Conservation (phyloP, 2,797 vertebrate genomes). For the Enteromius radiatus region DNA sequence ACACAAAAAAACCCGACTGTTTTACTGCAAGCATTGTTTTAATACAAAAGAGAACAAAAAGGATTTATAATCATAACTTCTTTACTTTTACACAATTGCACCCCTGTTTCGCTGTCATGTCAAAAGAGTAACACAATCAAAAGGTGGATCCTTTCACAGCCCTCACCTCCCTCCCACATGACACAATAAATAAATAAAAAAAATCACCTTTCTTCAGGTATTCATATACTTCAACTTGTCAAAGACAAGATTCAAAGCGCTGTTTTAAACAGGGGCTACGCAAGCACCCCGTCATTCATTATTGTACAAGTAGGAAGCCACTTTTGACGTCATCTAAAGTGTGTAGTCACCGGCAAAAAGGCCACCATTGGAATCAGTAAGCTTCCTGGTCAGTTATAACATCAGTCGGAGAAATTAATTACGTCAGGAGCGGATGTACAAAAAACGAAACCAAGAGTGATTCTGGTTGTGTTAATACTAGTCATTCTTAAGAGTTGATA, state of each 20-base stretch:
- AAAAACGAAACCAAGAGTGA: slow-evolving; percentile 56
- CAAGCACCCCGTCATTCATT: slow-evolving; percentile 64
- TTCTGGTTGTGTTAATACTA: slow-evolving; percentile 72
- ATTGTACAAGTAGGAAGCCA: slow-evolving; percentile 71
- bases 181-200: slow-evolving; percentile 87
- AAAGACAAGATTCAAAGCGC: slow-evolving; percentile 67
- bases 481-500: slow-evolving; percentile 70
- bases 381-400: slow-evolving; percentile 65
- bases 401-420: slow-evolving; percentile 63
- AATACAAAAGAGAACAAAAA: slow-evolving; percentile 84
- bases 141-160: slow-evolving; percentile 67
- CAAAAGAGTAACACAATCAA: slow-evolving; percentile 74
- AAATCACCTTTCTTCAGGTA: slow-evolving; percentile 78
- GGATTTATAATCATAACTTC: slow-evolving; percentile 80
- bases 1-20: slow-evolving; percentile 29
- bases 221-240: slow-evolving; percentile 71
- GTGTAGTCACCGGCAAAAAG: slow-evolving; percentile 72
- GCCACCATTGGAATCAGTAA: slow-evolving; percentile 70
- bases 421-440: slow-evolving; percentile 65
- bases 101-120: slow-evolving; percentile 66
- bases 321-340: slow-evolving; percentile 77
- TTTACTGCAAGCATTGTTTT: slow-evolving; percentile 86
- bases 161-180: slow-evolving; percentile 56
- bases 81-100: slow-evolving; percentile 76
- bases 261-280: slow-evolving; percentile 59